phyloP scores from a whole-genome alignment of 2,797 vertebrate genomes.

The Champsocephalus esox region DNA sequence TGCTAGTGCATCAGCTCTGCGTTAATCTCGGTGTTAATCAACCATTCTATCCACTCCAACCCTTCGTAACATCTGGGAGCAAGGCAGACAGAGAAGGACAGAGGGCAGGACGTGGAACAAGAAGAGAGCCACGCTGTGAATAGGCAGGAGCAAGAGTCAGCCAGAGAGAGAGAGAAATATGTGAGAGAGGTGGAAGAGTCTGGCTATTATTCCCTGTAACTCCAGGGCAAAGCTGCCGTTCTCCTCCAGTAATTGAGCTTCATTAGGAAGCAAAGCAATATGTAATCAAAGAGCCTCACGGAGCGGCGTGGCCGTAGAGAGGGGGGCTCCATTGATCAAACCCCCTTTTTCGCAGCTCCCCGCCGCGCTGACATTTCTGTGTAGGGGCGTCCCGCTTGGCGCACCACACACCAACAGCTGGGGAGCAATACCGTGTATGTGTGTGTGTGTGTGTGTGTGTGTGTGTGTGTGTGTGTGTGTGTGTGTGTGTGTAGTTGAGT shows the following conservation, averaged over 20 bases:
- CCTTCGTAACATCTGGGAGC: constrained; percentile 18
- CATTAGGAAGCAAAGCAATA: constrained; percentile 81
- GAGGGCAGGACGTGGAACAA: constrained; percentile 30
- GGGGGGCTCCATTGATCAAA: constrained; percentile 82
- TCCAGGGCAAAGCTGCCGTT: constrained; percentile 67
- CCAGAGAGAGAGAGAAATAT: constrained; percentile 17
- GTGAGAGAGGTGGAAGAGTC: constrained; percentile 44
- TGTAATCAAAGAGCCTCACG: constrained; percentile 79
- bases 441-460: constrained; percentile 16
- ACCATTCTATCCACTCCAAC: constrained; percentile 39
- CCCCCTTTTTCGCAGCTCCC: constrained; percentile 74
- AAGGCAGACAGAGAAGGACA: constrained; percentile 28
- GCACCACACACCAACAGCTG: constrained; percentile 69
- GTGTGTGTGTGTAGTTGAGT: too few relatives aligned
- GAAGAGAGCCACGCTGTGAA: constrained; percentile 30
- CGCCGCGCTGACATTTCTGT: constrained; percentile 81
- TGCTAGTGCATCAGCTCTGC: constrained; percentile 27
- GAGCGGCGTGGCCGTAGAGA: constrained; percentile 62
- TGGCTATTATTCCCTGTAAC: constrained; percentile 61
- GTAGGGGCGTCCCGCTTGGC: constrained; percentile 77
- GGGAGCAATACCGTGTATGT: constrained; percentile 51
- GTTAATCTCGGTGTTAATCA: constrained; percentile 47
- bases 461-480: constrained; percentile 8
- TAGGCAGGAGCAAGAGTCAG: constrained; percentile 29
- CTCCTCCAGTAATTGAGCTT: constrained; percentile 77